Conservation (phyloP, 2,888 invertebrate species). For the Heliconius cydno region DNA sequence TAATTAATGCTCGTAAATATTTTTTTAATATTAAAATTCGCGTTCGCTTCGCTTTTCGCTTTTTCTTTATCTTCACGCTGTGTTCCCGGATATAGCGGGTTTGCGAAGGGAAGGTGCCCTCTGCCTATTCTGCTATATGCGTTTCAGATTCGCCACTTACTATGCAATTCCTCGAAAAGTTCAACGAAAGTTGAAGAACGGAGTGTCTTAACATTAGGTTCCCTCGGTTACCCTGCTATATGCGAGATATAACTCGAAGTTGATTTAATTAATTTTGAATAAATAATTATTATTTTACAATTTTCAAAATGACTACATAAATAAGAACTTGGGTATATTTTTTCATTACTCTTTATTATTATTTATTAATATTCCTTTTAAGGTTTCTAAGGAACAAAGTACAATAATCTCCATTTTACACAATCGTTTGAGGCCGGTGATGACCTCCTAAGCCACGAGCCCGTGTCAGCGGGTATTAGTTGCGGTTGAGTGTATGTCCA, state of each 20-base stretch:
- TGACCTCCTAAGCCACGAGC: conserved; percentile 24
- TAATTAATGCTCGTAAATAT: too few species aligned
- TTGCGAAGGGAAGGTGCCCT: too few species aligned
- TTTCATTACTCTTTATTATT: background rate
- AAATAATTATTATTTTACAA: background rate
- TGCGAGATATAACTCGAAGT: background rate
- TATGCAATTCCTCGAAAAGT: background rate
- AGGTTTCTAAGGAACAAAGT: background rate
- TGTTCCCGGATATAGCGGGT: too few species aligned
- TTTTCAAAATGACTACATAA: background rate
- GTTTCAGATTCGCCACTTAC: too few species aligned
- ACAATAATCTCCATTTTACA: conserved; percentile 15
- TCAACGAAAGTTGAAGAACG: background rate
- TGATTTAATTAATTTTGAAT: background rate
- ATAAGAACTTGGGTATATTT: background rate
- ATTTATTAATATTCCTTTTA: conserved; percentile 8
- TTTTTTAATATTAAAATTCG: too few species aligned
- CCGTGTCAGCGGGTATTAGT: conserved; percentile 30
- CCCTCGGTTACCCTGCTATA: background rate
- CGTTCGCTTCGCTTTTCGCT: too few species aligned
- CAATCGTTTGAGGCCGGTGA: conserved; percentile 24
- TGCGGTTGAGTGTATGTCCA: conserved; percentile 5
- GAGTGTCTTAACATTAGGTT: background rate
- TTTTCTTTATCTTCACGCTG: too few species aligned
- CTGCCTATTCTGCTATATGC: too few species aligned